Evolutionary conservation across 2,888 invertebrate species (phyloP), one percentile per base, ranked within the genome.

Genomic region (Drosophila pegasa): DNA sequence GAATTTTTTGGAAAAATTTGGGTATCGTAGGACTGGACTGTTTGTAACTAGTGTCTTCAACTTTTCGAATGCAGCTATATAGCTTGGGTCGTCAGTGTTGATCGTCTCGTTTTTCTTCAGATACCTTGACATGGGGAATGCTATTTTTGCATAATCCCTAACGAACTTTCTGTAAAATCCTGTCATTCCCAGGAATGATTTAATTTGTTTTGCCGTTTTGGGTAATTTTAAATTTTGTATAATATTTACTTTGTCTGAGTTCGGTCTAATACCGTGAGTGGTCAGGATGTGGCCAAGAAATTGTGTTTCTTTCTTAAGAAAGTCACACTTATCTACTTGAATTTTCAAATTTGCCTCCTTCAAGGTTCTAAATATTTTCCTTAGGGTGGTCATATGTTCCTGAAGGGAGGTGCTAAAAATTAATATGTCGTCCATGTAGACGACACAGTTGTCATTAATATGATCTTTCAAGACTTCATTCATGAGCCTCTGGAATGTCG

Each of bases 31-130:
- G 18, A 41, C 20, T 7, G 40, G 40, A 22, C 20, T 20, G 5
- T 20, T 20, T 14, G 20, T 41, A 7, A 41, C 20, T 20, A 41
- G 7, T 20, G 18, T 20, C 6, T 40, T 40, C 20, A 75, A 20
- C 20, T 75, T 63, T 60, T 68, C 71, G 27, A 74, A 74, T 18
- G 61, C 60, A 12, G 55, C 61, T 4, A 67, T 54, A 38, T 68
- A 41, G 29, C 40, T 54, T 12, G 54, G 31, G 16, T 54, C 41
- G 20, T 41, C 31, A 31, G 29, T 27, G 29, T 54, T 54, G n/a
- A 41, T 20, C 20, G 18, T 29, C 2, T 14, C n/a, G 16, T 54
- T 40, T 31, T 45, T 62, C 31, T 41, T 41, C 45, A 48, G 3
- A 47, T 45, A 40, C 5, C 12, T 40, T 20, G 20, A 12, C 40